These are phyloP conservation scores for Cyrtonyx montezumae DNA, from an alignment of 2,113 vertebrate species.

Conservation along the genomic window DNA sequence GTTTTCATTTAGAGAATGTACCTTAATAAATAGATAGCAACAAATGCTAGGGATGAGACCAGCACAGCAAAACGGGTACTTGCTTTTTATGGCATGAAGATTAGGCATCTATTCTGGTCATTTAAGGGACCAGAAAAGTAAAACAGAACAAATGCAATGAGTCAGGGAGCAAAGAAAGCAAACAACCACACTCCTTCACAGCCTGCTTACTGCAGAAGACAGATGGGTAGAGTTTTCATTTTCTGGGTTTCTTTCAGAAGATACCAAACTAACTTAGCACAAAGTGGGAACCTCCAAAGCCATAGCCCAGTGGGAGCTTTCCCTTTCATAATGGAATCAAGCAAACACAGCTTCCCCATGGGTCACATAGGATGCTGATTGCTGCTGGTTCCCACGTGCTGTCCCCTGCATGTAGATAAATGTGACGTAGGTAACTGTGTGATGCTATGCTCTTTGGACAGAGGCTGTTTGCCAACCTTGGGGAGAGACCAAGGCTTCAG, in stretches of 20 bases:
- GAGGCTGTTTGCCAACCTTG: conserved; percentile 29
- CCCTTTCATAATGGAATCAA: background rate
- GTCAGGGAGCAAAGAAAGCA: conserved; percentile 1
- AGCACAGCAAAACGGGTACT: conserved; percentile 28
- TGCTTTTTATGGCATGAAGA: conserved; percentile 54
- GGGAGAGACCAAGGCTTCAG: background rate
- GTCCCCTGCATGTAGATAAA: rapidly evolving
- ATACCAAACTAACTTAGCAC: background rate
- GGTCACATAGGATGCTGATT: rapidly evolving
- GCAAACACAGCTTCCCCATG: rapidly evolving
- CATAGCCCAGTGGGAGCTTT: background rate
- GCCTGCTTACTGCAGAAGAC: background rate
- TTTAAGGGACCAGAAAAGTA: conserved; percentile 56
- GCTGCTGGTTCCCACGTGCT: background rate
- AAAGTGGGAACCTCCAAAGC: background rate
- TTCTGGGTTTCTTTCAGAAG: background rate
- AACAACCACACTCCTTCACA: background rate
- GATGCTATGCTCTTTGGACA: conserved; percentile 29
- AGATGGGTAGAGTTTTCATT: background rate
- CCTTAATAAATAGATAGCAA: conserved; percentile 65
- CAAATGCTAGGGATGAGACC: conserved; percentile 62
- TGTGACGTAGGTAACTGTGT: background rate
- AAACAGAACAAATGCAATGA: background rate
- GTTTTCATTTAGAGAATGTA: conserved; percentile 59
- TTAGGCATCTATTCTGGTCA: conserved; percentile 45